phyloP scores from a whole-genome alignment of 2,888 invertebrate species.

The Eudasyphora cyanicolor region DNA sequence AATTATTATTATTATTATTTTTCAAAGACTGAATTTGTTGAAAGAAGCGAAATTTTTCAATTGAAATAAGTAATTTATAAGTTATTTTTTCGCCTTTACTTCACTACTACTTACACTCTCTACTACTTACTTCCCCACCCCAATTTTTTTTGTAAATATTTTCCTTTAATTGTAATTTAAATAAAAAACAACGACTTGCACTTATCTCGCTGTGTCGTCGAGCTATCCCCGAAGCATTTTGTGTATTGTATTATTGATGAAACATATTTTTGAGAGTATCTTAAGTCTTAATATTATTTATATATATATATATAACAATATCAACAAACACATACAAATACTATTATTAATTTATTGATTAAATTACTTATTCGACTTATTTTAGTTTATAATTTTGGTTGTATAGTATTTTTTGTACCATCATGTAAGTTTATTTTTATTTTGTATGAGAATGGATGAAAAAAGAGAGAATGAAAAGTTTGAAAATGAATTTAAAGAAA shows the following conservation, averaged over 20 bases:
- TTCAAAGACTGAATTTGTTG: constrained; percentile 63
- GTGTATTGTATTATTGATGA: constrained; percentile 29
- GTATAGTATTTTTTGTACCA: constrained; percentile 29
- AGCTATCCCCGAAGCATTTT: constrained; percentile 19
- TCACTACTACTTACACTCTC: background rate
- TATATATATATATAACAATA: constrained; percentile 29
- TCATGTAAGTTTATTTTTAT: constrained; percentile 13
- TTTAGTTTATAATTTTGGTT: constrained; percentile 26
- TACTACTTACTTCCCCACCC: background rate
- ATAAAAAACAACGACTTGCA: background rate
- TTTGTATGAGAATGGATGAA: constrained; percentile 4
- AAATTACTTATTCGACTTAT: constrained; percentile 45
- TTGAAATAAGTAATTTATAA: constrained; percentile 27
- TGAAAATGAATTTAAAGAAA: background rate
- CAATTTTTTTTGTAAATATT: constrained; percentile 6
- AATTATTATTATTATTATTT: constrained; percentile 37
- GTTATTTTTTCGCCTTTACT: too few species aligned
- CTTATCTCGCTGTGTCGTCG: background rate
- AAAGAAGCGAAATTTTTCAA: constrained; percentile 49
- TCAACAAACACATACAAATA: constrained; percentile 11
- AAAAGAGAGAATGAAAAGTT: background rate
- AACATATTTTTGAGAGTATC: background rate
- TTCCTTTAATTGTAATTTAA: constrained; percentile 17
- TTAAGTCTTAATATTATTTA: constrained; percentile 12
- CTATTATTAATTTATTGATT: constrained; percentile 61